Percentiles rank a stretch among this genome's conserved stretches.
Evolutionary conservation across 2,797 vertebrate genomes (phyloP).

Genomic region (Lagocephalus sceleratus): DNA sequence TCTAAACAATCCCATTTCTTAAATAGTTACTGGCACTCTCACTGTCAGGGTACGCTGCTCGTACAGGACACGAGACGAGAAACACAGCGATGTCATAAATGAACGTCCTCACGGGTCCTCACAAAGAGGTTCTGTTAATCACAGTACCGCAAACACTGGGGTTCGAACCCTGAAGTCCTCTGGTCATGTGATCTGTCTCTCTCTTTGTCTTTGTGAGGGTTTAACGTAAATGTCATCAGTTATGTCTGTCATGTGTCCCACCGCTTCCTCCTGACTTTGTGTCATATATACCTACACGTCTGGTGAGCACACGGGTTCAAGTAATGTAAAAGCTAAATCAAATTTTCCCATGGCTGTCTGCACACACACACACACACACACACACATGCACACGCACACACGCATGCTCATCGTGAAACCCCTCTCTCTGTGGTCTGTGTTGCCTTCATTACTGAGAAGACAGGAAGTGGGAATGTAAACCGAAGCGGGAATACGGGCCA

Average conservation of each 20-base stretch:
- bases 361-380: conserved; percentile 1
- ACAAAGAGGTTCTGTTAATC: conserved; percentile 10
- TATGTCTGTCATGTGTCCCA: conserved; percentile 5
- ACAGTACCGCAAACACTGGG: conserved; percentile 26
- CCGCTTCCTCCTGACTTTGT: conserved; percentile 3
- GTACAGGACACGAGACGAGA: too few species aligned
- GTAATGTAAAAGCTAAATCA: conserved; percentile 13
- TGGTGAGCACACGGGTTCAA: conserved; percentile 4
- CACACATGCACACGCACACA: conserved; percentile 1
- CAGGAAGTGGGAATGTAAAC: conserved; percentile 49
- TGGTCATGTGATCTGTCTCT: conserved; percentile 3
- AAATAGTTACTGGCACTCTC: too few species aligned
- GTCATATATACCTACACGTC: too few species aligned
- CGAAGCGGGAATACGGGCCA: conserved; percentile 34
- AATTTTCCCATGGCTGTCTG: conserved; percentile 26
- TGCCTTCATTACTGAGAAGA: conserved; percentile 22
- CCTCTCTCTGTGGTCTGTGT: conserved; percentile 3
- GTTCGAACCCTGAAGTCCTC: conserved; percentile 33
- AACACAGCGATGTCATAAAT: too few species aligned
- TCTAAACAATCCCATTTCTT: too few species aligned
- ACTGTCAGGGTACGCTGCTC: too few species aligned
- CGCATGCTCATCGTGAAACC: neutral
- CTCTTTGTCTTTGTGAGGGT: conserved; percentile 12
- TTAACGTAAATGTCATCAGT: conserved; percentile 30
- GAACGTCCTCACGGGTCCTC: conserved; percentile 6